Conservation (phyloP, 2,888 invertebrate genomes). For the Drosophila koepferae region DNA sequence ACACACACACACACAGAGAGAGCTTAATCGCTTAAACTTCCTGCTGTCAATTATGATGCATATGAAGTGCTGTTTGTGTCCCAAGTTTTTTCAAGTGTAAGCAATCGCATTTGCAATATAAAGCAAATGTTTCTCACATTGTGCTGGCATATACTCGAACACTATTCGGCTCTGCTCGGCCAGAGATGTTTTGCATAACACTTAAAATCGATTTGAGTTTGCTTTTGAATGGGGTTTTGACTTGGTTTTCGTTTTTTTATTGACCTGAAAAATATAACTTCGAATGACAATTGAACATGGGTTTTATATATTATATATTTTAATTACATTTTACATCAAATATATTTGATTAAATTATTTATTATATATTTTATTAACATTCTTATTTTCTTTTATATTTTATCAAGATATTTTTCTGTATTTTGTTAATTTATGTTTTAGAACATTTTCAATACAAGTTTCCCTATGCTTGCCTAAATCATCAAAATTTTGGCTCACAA, state of each 20-base stretch:
- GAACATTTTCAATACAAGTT: not conserved
- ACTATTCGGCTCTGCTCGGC: slow-evolving; percentile 3
- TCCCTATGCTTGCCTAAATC: too few relatives aligned
- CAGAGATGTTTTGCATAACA: not conserved
- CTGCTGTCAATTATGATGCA: slow-evolving; percentile 51
- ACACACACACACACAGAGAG: not conserved
- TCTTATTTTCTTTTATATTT: too few relatives aligned
- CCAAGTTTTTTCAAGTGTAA: slow-evolving; percentile 42
- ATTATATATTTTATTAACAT: too few relatives aligned
- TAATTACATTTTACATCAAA: too few relatives aligned
- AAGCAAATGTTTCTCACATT: not conserved
- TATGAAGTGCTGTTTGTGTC: slow-evolving; percentile 18
- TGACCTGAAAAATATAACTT: not conserved
- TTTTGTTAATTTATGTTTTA: not conserved
- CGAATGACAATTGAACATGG: not conserved
- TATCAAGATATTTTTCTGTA: not conserved
- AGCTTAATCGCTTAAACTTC: slow-evolving; percentile 63
- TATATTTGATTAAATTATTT: too few relatives aligned
- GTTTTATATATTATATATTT: too few relatives aligned
- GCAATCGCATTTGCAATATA: slow-evolving; percentile 32
- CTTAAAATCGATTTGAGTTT: not conserved
- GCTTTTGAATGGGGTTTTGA: not conserved
- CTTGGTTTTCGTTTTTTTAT: not conserved
- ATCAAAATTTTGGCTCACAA: not conserved
- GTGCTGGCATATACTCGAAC: not conserved